These are phyloP conservation scores for Isaurus tuberculatus DNA, from an alignment of 92 coral and sea anemone species.

Conservation along the genomic window DNA sequence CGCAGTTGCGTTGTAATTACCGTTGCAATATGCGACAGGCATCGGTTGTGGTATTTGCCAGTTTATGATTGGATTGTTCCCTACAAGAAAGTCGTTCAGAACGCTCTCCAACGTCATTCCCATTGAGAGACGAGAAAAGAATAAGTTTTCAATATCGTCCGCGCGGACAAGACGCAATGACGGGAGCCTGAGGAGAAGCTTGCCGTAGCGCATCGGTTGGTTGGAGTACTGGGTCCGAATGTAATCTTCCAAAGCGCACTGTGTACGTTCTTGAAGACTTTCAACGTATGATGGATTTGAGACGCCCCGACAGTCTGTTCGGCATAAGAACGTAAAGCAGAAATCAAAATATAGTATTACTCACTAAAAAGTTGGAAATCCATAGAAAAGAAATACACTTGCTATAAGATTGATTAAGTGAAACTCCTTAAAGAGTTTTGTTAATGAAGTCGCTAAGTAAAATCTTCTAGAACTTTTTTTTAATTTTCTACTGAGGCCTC, in stretches of 20 bases:
- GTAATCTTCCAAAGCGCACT: conserved; percentile 88
- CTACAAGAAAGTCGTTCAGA: conserved; percentile 77
- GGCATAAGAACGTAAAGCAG: background rate
- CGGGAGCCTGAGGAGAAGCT: conserved; percentile 93
- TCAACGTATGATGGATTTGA: conserved; percentile 79
- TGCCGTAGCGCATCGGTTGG: conserved; percentile 87
- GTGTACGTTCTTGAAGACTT: conserved; percentile 89
- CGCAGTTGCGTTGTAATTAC: conserved; percentile 26
- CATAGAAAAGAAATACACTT: too few species aligned
- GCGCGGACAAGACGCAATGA: conserved; percentile 86
- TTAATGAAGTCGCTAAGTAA: too few species aligned
- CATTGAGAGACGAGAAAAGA: conserved; percentile 78
- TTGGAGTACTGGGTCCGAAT: conserved; percentile 88
- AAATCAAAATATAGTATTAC: background rate
- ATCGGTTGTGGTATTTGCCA: conserved; percentile 52
- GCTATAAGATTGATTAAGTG: too few species aligned
- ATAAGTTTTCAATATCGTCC: conserved; percentile 75
- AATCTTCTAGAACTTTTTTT: too few species aligned
- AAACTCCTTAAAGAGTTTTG: too few species aligned
- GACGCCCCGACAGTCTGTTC: conserved; percentile 82
- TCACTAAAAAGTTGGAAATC: too few species aligned
- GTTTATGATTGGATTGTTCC: conserved; percentile 48
- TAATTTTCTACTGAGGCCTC: too few species aligned
- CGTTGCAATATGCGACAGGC: conserved; percentile 43
- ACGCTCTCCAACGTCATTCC: conserved; percentile 79